These are phyloP conservation scores for Popillia japonica DNA, from an alignment of 1,140 invertebrate species.

Conservation along the genomic window DNA sequence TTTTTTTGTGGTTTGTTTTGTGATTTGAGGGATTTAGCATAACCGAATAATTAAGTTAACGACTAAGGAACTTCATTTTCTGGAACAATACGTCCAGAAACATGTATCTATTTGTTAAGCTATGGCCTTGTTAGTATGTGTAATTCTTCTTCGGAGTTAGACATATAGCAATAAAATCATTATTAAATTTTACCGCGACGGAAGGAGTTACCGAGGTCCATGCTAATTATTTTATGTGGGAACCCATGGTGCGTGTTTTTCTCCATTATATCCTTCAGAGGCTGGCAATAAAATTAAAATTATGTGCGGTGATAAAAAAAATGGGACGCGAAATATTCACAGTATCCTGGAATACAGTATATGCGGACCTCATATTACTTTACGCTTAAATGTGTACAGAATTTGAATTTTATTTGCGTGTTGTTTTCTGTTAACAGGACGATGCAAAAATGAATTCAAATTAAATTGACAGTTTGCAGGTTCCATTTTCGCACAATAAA, in stretches of 20 bases:
- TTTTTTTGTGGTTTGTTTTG: too few species aligned
- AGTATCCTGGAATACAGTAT: not conserved
- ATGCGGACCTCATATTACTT: not conserved
- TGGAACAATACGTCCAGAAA: too few species aligned
- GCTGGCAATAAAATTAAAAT: slow-evolving; percentile 16
- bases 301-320: slow-evolving; percentile 8
- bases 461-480: not conserved
- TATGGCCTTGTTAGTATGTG: too few species aligned
- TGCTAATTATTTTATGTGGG: slow-evolving; percentile 11
- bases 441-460: not conserved
- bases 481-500: not conserved
- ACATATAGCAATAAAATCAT: not conserved
- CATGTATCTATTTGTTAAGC: too few species aligned
- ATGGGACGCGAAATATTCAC: not conserved
- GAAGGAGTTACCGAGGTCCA: not conserved
- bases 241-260: not conserved
- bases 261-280: slow-evolving; percentile 17
- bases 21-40: too few species aligned
- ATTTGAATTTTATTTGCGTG: not conserved
- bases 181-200: not conserved
- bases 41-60: too few species aligned
- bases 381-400: not conserved
- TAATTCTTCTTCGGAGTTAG: too few species aligned
- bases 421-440: slow-evolving; percentile 3
- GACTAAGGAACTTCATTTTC: too few species aligned